Evolutionary conservation across 2,888 invertebrate genomes (phyloP).

Genomic region (Branchinecta sandiegonensis): DNA sequence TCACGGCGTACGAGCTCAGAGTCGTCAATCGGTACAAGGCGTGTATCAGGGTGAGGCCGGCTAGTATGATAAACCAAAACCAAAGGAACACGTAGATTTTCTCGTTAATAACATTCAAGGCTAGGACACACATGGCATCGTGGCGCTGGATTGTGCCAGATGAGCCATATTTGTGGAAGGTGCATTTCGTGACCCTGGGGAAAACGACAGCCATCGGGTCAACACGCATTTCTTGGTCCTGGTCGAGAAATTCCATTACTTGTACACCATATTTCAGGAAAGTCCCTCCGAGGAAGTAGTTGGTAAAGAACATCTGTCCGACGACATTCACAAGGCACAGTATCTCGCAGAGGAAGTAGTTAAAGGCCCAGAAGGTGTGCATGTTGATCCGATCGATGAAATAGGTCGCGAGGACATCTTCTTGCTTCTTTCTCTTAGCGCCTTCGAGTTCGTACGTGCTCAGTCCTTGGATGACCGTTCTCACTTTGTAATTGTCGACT

Average conservation of each 20-base stretch:
- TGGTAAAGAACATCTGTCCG: conserved; percentile 31
- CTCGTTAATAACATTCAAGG: conserved; percentile 33
- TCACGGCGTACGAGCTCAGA: conserved; percentile 27
- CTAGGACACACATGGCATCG: conserved; percentile 32
- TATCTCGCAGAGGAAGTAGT: conserved; percentile 31
- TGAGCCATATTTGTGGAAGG: conserved; percentile 30
- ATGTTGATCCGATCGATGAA: conserved; percentile 29
- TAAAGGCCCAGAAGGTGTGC: conserved; percentile 29
- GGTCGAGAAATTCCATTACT: conserved; percentile 28
- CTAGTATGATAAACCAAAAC: conserved; percentile 28
- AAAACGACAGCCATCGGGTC: conserved; percentile 31
- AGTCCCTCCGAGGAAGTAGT: conserved; percentile 30
- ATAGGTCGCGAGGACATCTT: conserved; percentile 29
- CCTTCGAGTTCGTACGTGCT: conserved; percentile 42
- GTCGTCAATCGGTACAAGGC: conserved; percentile 28
- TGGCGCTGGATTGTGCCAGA: conserved; percentile 35
- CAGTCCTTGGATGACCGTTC: conserved; percentile 74
- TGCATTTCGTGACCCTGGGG: conserved; percentile 31
- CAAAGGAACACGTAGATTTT: conserved; percentile 29
- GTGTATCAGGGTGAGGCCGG: conserved; percentile 26
- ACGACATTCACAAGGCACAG: conserved; percentile 31
- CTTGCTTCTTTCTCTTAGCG: conserved; percentile 20
- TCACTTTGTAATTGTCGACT: conserved; percentile 38
- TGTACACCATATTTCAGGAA: conserved; percentile 30
- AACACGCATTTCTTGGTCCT: conserved; percentile 27